Conservation (phyloP, 2,113 vertebrate species). For the Nanorana parkeri region DNA sequence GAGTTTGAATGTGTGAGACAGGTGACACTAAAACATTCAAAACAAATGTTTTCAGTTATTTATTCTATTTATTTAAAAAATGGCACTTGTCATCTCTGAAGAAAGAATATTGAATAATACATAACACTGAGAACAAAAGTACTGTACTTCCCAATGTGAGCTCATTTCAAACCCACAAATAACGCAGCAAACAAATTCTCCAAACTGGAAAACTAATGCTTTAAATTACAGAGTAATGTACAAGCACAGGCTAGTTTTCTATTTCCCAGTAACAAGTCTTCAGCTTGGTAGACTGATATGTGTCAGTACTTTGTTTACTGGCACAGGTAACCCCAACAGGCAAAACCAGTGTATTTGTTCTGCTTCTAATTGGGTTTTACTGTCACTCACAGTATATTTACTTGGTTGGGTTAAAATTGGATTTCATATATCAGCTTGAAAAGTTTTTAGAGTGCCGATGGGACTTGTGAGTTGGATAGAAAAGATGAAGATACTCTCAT, state of each 20-base stretch:
- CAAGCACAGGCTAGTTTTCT: conserved; percentile 35
- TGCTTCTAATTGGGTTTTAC: conserved; percentile 54
- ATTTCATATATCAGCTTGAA: conserved; percentile 52
- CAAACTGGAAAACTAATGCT: conserved; percentile 9
- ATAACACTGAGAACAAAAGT: not conserved
- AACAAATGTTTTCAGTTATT: too few relatives aligned
- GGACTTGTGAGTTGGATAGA: conserved; percentile 32
- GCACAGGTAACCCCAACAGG: conserved; percentile 51
- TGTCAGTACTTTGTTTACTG: conserved; percentile 50
- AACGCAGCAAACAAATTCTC: conserved; percentile 3
- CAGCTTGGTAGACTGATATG: conserved; percentile 45
- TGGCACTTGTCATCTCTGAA: too few relatives aligned
- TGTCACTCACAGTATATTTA: conserved; percentile 55
- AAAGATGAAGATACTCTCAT: conserved; percentile 25
- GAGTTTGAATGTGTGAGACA: too few relatives aligned
- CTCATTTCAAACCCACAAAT: conserved; percentile 15
- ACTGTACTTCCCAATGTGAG: not conserved
- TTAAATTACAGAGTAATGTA: conserved; percentile 12
- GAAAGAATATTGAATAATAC: too few relatives aligned
- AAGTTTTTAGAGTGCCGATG: conserved; percentile 48
- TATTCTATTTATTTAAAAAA: too few relatives aligned
- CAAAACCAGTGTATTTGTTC: conserved; percentile 33
- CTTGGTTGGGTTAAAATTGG: conserved; percentile 51
- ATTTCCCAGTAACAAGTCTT: conserved; percentile 44
- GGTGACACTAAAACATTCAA: too few relatives aligned